Percentiles rank a stretch among this genome's conserved stretches.
Conservation (phyloP, 2,888 invertebrate species). For the Trileptium ribeirensis region DNA sequence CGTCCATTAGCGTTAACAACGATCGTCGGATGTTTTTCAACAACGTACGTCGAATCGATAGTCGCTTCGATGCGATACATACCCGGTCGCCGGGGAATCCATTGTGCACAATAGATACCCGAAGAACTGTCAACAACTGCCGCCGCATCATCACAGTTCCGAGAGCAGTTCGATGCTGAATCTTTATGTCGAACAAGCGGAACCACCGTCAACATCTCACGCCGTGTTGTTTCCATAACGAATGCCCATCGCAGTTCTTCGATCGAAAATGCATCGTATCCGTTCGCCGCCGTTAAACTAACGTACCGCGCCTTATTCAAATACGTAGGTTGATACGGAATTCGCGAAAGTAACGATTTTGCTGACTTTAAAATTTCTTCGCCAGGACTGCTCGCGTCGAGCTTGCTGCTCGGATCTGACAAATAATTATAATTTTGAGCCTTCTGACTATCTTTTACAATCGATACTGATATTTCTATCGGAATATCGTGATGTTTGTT, state of each 20-base stretch:
- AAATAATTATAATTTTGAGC: no score
- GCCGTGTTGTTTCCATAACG: constrained; percentile 12
- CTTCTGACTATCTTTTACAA: background rate
- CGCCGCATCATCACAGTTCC: background rate
- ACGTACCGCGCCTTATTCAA: constrained; percentile 61
- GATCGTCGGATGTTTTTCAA: constrained; percentile 47
- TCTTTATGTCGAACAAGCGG: background rate
- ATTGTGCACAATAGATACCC: constrained; percentile 73
- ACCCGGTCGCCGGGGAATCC: constrained; percentile 87
- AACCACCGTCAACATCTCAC: background rate
- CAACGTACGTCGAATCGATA: constrained; percentile 66
- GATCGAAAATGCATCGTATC: constrained; percentile 69
- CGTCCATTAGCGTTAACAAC: constrained; percentile 34
- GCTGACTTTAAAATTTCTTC: background rate
- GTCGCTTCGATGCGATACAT: constrained; percentile 76
- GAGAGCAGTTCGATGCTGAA: background rate
- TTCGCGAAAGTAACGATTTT: constrained; percentile 1
- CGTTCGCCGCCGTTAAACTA: constrained; percentile 90
- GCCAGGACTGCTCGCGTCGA: background rate
- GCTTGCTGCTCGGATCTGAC: no score
- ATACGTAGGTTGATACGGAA: constrained; percentile 43
- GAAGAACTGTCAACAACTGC: constrained; percentile 53
- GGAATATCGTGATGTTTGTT: no score
- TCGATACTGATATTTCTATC: constrained; percentile 54
- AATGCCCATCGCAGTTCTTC: constrained; percentile 70